These are phyloP conservation scores for Drosophila lacicola DNA, from an alignment of 2,888 invertebrate genomes.

Conservation along the genomic window DNA sequence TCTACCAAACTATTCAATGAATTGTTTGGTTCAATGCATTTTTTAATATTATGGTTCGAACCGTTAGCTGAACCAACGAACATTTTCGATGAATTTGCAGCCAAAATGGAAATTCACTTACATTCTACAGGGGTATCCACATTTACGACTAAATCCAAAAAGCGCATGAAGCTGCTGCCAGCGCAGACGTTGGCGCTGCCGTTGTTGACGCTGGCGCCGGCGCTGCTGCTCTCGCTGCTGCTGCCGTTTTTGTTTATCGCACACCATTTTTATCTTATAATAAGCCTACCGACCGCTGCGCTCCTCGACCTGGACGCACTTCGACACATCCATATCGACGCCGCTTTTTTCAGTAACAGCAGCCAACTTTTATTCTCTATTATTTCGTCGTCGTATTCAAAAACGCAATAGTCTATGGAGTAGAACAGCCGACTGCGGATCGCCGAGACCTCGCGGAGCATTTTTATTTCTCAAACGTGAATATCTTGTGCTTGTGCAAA, in stretches of 20 bases:
- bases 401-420: slow-evolving; percentile 78
- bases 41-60: no score
- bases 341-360: slow-evolving; percentile 36
- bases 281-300: slow-evolving; percentile 81
- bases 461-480: slow-evolving; percentile 80
- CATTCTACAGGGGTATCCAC: slow-evolving; percentile 1
- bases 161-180: slow-evolving; percentile 10
- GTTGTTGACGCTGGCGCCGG: slow-evolving; percentile 18
- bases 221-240: slow-evolving; percentile 12
- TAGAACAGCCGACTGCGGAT: slow-evolving; percentile 81
- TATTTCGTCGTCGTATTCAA: slow-evolving; percentile 67
- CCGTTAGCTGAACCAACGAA: no score
- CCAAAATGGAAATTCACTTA: no score
- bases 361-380: slow-evolving; percentile 67
- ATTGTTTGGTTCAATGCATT: no score
- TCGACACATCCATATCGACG: slow-evolving; percentile 35
- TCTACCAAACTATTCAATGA: no score
- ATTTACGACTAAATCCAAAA: neutral
- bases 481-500: slow-evolving; percentile 44
- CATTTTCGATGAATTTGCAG: no score
- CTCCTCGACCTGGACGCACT: slow-evolving; percentile 48
- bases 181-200: slow-evolving; percentile 19
- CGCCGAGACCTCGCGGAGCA: slow-evolving; percentile 75
- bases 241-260: slow-evolving; percentile 74
- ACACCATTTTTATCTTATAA: slow-evolving; percentile 82